phyloP scores from a whole-genome alignment of 2,888 invertebrate genomes.

The Tenthredo notha region DNA sequence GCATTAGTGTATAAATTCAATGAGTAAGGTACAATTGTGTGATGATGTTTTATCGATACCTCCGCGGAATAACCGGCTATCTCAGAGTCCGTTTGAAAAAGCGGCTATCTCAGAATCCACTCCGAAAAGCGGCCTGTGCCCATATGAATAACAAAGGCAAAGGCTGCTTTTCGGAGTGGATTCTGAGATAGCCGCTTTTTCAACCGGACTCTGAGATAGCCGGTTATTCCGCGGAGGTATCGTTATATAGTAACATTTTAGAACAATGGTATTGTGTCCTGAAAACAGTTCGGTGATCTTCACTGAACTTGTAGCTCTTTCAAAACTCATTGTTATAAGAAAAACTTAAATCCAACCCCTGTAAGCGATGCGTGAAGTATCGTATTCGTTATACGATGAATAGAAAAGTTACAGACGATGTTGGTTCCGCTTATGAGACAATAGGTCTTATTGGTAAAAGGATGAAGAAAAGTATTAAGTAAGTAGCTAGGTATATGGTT shows the following conservation, averaged over 20 bases:
- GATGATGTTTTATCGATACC: neutral
- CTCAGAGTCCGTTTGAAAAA: too few species aligned
- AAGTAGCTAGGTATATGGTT: neutral
- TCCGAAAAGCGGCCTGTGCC: too few species aligned
- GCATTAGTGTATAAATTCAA: neutral
- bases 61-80: too few species aligned
- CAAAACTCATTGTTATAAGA: neutral
- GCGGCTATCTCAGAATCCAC: too few species aligned
- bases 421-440: neutral
- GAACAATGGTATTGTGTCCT: neutral
- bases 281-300: neutral
- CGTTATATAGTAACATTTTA: neutral
- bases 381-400: neutral
- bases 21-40: neutral
- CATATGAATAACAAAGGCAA: too few species aligned
- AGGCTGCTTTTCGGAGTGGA: too few species aligned
- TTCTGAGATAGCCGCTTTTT: too few species aligned
- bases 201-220: too few species aligned
- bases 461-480: neutral
- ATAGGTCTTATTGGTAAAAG: neutral
- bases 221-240: too few species aligned
- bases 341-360: slow-evolving; percentile 16
- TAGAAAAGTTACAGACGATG: neutral
- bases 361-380: slow-evolving; percentile 16
- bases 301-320: slow-evolving; percentile 10